These are phyloP conservation scores for Takifugu ocellatus DNA, from an alignment of 2,797 vertebrate genomes.

Conservation along the genomic window DNA sequence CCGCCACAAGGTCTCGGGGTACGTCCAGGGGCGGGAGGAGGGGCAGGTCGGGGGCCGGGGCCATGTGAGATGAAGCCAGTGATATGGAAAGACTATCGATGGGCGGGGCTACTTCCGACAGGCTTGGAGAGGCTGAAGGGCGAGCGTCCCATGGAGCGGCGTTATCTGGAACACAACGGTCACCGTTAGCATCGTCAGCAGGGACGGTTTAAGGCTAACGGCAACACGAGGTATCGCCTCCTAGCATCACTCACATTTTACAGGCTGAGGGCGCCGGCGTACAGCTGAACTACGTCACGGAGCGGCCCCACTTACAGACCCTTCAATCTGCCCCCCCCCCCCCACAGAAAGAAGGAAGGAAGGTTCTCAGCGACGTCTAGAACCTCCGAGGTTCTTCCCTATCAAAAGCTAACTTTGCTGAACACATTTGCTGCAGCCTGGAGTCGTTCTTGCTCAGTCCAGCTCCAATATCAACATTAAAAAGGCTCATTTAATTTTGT, in stretches of 20 bases:
- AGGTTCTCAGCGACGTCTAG: too few relatives aligned
- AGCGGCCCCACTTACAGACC: too few relatives aligned
- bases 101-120: conserved; percentile 94
- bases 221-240: neutral
- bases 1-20: conserved; percentile 79
- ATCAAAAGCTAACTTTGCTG: too few relatives aligned
- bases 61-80: conserved; percentile 92
- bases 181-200: neutral
- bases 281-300: too few relatives aligned
- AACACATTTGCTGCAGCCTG: too few relatives aligned
- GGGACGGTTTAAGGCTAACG: conserved; percentile 20
- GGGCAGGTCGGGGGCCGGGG: conserved; percentile 86
- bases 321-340: too few relatives aligned
- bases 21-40: conserved; percentile 84
- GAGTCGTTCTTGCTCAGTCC: too few relatives aligned
- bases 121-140: conserved; percentile 92
- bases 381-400: too few relatives aligned
- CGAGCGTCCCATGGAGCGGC: conserved; percentile 90
- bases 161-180: conserved; percentile 82
- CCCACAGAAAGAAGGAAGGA: too few relatives aligned
- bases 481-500: neutral
- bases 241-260: too few relatives aligned
- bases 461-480: neutral
- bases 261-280: too few relatives aligned
- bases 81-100: conserved; percentile 85